These are phyloP conservation scores for Ailuropoda melanoleuca DNA, from an alignment of 2,113 vertebrate genomes.

Conservation along the genomic window DNA sequence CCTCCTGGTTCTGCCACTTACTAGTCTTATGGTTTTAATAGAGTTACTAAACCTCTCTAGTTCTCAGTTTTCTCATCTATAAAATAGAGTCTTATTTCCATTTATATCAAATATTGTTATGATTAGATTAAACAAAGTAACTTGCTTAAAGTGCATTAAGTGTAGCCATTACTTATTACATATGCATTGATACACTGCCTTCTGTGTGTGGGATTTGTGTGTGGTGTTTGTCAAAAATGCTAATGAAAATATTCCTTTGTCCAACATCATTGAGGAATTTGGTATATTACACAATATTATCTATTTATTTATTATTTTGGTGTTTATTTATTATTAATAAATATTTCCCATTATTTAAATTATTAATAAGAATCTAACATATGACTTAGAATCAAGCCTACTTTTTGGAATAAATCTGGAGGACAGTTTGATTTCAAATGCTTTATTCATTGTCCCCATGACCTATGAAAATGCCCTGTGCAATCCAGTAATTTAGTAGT, in stretches of 20 bases:
- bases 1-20: background rate
- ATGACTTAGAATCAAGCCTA: background rate
- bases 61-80: conserved; percentile 12
- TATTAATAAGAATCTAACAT: conserved; percentile 36
- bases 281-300: background rate
- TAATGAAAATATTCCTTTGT: conserved; percentile 1
- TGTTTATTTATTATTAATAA: conserved; percentile 33
- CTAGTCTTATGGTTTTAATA: background rate
- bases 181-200: background rate
- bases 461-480: background rate
- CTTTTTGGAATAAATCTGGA: background rate
- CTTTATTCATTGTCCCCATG: background rate
- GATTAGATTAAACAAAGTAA: background rate
- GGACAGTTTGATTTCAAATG: background rate
- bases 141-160: background rate
- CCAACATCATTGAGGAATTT: background rate
- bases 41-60: background rate
- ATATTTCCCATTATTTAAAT: background rate
- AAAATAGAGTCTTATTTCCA: conserved; percentile 19
- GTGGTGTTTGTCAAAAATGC: conserved; percentile 13
- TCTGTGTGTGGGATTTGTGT: background rate
- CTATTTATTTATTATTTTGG: background rate
- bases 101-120: background rate
- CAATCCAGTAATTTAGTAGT: background rate
- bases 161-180: background rate